Evolutionary conservation across 1,140 invertebrate genomes (phyloP).

Genomic region (Drosophila sechellia): DNA sequence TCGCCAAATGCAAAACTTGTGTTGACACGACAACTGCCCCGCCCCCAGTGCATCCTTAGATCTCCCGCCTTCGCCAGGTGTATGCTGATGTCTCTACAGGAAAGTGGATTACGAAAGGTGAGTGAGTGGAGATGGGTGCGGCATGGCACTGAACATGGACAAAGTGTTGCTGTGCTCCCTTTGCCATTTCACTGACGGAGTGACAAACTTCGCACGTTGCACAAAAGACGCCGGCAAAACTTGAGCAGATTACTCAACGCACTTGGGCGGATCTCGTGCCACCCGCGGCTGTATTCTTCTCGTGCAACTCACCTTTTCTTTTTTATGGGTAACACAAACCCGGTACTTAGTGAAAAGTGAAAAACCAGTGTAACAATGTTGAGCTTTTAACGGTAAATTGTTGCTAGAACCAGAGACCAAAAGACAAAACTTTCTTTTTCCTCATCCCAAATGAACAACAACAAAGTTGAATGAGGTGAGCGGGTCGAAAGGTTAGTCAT

Average conservation of each 20-base stretch:
- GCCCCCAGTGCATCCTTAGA: constrained; percentile 9
- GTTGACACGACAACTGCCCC: constrained; percentile 68
- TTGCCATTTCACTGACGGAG: constrained; percentile 70
- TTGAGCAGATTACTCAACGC: constrained; percentile 67
- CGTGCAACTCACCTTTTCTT: constrained; percentile 4
- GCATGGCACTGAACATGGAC: constrained; percentile 45
- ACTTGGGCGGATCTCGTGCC: not conserved
- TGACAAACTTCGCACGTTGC: constrained; percentile 78
- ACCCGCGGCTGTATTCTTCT: constrained; percentile 6
- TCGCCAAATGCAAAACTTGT: constrained; percentile 77
- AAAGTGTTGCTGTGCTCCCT: constrained; percentile 30
- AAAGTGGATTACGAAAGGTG: constrained; percentile 54
- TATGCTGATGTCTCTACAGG: constrained; percentile 18
- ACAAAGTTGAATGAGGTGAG: constrained; percentile 54
- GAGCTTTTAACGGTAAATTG: constrained; percentile 79
- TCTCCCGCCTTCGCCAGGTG: constrained; percentile 4
- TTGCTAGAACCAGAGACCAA: constrained; percentile 56
- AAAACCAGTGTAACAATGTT: constrained; percentile 81
- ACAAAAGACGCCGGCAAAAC: constrained; percentile 70
- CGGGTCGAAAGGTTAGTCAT: constrained; percentile 19
- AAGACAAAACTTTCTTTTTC: constrained; percentile 63
- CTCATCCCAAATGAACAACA: constrained; percentile 63
- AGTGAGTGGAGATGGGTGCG: not conserved
- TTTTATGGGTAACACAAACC: constrained; percentile 77
- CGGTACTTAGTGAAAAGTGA: constrained; percentile 80